Evolutionary conservation across 2,113 vertebrate genomes (phyloP), one percentile per base, ranked within the genome.

Genomic region (Heterotis niloticus): DNA sequence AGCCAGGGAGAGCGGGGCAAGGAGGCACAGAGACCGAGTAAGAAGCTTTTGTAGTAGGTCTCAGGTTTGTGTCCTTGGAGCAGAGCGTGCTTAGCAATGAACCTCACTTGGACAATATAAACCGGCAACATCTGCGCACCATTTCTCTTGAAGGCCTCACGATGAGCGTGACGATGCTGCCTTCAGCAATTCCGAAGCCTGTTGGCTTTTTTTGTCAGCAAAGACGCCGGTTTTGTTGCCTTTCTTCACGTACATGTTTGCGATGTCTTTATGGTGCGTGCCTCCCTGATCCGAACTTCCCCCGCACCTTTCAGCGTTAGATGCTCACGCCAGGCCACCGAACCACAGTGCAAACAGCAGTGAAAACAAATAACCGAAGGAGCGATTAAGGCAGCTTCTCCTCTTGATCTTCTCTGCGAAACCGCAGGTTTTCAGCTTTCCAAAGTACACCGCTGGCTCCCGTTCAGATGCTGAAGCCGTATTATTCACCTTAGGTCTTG

Each of bases 401-500:
- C n/a, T 18, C 12, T 7, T 64, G 34, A 67, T 68, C 64, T 75
- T 64, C 0, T 18, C 28, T 67, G 10, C 57, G 28, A 66, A 76
- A 66, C 64, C 18, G 54, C 51, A 20, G 54, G 44, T 18, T 76
- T 44, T 29, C n/a, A 57, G 79, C 23, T 69, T 76, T 5, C 16
- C 34, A 60, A 64, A 75, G n/a, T n/a, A n/a, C 34, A 44, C 34
- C 7, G 34, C n/a, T 64, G 64, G 23, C 5, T 18, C n/a, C 71
- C 17, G 20, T 80, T 29, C 26, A n/a, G 59, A 1, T 17, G 20
- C 64, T 5, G 54, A 20, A 20, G 20, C 70, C 18, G 34, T 64
- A 60, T 28, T 24, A n/a, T 24, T 29, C 20, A 83, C 85, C 9
- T 89, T 87, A 87, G 85, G 83, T 84, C 81, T 44, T 83, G 84